Conservation (phyloP, 1,140 invertebrate genomes). For the Tetragnatha versicolor region DNA sequence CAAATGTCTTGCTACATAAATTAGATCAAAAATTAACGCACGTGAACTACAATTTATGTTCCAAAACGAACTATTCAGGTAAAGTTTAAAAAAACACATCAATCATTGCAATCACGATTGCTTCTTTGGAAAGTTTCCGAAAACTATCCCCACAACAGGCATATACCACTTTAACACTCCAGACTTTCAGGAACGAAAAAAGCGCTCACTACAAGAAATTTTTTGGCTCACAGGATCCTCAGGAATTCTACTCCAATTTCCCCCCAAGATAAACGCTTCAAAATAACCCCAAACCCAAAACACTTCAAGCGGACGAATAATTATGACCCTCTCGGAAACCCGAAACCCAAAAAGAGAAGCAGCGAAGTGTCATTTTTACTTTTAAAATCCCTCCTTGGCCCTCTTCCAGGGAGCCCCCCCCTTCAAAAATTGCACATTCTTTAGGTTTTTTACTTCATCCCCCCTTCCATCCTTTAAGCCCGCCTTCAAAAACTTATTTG, state of each 20-base stretch:
- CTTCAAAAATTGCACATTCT: conserved; percentile 23
- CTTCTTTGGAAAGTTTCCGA: too few species aligned
- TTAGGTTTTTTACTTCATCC: too few species aligned
- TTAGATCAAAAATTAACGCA: too few species aligned
- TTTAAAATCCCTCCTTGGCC: conserved; percentile 12
- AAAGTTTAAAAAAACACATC: too few species aligned
- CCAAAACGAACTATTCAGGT: too few species aligned
- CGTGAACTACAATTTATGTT: too few species aligned
- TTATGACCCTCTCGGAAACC: conserved; percentile 9
- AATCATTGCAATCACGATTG: too few species aligned
- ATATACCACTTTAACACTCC: background rate
- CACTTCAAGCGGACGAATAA: background rate
- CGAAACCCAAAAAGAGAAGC: background rate
- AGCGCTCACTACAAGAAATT: background rate
- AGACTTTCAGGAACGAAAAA: background rate
- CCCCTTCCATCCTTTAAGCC: background rate
- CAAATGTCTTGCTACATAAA: too few species aligned
- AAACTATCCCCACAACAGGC: too few species aligned
- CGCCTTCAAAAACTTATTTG: conserved; percentile 1
- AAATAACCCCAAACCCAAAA: too few species aligned
- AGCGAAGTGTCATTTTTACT: conserved; percentile 16
- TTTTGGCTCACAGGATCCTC: background rate
- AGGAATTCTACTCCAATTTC: conserved; percentile 4
- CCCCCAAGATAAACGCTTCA: background rate
- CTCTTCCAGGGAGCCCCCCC: background rate